phyloP scores from a whole-genome alignment of 2,113 vertebrate species.

The Upupa epops region DNA sequence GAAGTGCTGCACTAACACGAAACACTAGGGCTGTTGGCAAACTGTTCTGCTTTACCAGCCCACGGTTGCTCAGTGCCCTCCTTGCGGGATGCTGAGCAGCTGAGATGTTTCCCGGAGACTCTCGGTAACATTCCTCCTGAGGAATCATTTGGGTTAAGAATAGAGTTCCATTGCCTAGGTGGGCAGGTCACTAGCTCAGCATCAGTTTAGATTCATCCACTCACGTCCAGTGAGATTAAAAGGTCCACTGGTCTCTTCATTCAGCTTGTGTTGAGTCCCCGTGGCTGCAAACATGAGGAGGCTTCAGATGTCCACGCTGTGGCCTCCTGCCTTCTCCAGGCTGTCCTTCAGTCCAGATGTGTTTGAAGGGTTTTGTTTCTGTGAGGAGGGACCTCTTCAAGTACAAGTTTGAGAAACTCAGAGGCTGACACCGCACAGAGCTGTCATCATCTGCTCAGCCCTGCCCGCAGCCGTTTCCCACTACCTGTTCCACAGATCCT shows the following conservation, averaged over 20 bases:
- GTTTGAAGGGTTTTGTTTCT: background rate
- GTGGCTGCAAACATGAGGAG: background rate
- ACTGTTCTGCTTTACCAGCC: background rate
- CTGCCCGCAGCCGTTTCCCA: background rate
- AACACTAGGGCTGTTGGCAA: background rate
- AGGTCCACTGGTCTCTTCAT: background rate
- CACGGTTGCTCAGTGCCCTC: rapidly evolving
- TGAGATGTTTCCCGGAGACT: background rate
- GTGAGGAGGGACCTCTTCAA: background rate
- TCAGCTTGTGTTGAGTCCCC: background rate
- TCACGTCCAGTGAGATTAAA: background rate
- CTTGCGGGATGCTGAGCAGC: background rate
- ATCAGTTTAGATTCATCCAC: too few species aligned
- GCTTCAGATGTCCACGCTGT: rapidly evolving
- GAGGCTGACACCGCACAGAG: background rate
- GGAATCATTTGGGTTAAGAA: background rate
- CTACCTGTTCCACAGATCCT: background rate
- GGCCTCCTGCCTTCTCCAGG: background rate
- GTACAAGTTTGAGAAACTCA: background rate
- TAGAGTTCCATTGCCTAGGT: background rate
- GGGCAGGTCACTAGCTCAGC: background rate
- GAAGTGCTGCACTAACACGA: background rate
- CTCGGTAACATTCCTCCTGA: rapidly evolving
- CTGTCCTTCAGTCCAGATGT: background rate
- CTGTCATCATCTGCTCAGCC: background rate